Evolutionary conservation across 2,113 vertebrate genomes (phyloP).

Genomic region (Cebidichthys violaceus): DNA sequence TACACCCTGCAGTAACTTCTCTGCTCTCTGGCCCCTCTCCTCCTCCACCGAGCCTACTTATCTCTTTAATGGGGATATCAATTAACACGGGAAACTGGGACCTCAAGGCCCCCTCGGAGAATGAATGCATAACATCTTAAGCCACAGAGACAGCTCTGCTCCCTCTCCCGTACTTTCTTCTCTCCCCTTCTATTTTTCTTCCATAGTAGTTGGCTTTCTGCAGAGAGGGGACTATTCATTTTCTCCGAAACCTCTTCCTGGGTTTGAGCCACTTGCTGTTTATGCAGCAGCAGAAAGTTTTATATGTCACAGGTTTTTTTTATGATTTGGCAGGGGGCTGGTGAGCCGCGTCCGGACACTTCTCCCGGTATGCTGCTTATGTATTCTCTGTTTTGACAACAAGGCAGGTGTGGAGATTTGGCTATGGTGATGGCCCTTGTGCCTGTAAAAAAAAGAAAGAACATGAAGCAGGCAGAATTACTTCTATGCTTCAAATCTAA

Average conservation of each 20-base stretch:
- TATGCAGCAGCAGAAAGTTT: slow-evolving; percentile 48
- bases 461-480: slow-evolving; percentile 2
- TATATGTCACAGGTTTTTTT: slow-evolving; percentile 37
- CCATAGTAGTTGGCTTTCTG: slow-evolving; percentile 28
- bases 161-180: slow-evolving; percentile 21
- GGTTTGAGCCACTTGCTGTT: slow-evolving; percentile 47
- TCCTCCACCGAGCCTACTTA: slow-evolving; percentile 54
- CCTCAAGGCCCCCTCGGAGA: slow-evolving; percentile 65
- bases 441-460: not conserved
- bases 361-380: slow-evolving; percentile 26
- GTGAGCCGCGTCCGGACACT: slow-evolving; percentile 29
- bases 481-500: slow-evolving; percentile 5
- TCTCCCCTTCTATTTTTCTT: slow-evolving; percentile 44
- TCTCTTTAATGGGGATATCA: slow-evolving; percentile 79
- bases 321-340: slow-evolving; percentile 32
- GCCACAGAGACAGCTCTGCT: slow-evolving; percentile 55
- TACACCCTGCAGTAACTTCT: slow-evolving; percentile 52
- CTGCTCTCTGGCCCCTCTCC: slow-evolving; percentile 49
- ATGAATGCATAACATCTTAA: slow-evolving; percentile 68
- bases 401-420: slow-evolving; percentile 41
- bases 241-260: slow-evolving; percentile 29
- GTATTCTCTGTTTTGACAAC: slow-evolving; percentile 46
- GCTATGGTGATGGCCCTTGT: slow-evolving; percentile 14
- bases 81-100: slow-evolving; percentile 75
- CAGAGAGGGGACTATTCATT: slow-evolving; percentile 46